A percentile compares a stretch with the other conserved stretches of the same genome.
phyloP scores from a whole-genome alignment of 2,113 vertebrate species.

The Chloebia gouldiae region DNA sequence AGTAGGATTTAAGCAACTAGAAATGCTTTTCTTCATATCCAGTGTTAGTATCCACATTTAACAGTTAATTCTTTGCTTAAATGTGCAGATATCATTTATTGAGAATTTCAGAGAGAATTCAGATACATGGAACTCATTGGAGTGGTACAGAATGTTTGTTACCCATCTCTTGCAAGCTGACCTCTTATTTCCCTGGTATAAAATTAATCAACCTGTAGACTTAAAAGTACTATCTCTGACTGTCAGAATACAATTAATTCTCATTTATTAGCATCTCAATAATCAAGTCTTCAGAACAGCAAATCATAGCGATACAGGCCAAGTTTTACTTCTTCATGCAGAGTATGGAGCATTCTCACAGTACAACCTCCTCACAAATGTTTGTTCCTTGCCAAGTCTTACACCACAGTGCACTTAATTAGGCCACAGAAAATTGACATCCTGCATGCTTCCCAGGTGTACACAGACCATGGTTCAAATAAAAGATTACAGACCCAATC shows the following conservation, averaged over 20 bases:
- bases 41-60: neutral
- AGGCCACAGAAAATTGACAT: neutral
- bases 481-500: neutral
- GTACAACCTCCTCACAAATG: neutral
- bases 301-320: neutral
- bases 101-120: neutral
- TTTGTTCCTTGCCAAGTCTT: slow-evolving; percentile 29
- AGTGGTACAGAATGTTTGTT: neutral
- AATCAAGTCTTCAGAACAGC: neutral
- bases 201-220: neutral
- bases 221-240: neutral
- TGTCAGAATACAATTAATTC: neutral
- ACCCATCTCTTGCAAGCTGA: neutral
- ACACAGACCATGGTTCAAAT: neutral
- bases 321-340: neutral
- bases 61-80: neutral
- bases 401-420: neutral
- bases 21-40: neutral
- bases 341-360: neutral
- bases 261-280: neutral
- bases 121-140: neutral
- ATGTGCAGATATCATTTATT: neutral
- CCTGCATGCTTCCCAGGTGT: slow-evolving; percentile 11
- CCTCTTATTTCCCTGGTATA: neutral
- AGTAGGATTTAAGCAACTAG: neutral